Percentiles rank a stretch among this genome's conserved stretches.
These are phyloP conservation scores for Marmota flaviventris DNA, from an alignment of 2,113 vertebrate species.

Conservation along the genomic window DNA sequence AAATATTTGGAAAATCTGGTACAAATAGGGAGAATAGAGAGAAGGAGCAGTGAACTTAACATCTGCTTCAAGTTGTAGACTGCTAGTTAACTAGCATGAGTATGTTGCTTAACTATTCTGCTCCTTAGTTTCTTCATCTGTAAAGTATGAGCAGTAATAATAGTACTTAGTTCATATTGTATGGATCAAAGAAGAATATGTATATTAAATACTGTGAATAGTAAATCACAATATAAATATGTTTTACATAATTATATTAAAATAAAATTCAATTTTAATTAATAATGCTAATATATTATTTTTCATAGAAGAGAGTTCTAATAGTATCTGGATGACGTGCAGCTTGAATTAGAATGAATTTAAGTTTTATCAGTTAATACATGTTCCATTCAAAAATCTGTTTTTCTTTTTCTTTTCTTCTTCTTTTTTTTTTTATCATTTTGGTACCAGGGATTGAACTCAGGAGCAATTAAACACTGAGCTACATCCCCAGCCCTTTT, in stretches of 20 bases:
- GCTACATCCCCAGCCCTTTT: no score
- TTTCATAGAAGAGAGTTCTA: neutral
- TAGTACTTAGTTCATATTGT: neutral
- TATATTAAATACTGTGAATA: neutral
- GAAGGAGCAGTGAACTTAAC: neutral
- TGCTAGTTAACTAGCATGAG: neutral
- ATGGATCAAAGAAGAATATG: neutral
- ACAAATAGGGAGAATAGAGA: neutral
- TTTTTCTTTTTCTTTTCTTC: neutral
- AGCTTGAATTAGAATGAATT: neutral
- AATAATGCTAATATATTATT: constrained; percentile 1
- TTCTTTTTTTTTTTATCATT: no score
- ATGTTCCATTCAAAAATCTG: neutral
- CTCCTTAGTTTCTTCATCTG: neutral
- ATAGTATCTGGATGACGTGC: neutral
- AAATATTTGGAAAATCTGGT: neutral
- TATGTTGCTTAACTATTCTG: constrained; percentile 29
- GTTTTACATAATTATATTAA: constrained; percentile 29
- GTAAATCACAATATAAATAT: neutral
- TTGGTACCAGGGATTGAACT: no score
- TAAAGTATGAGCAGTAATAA: neutral
- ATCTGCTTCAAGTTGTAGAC: neutral
- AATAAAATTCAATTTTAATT: neutral
- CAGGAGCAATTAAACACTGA: no score
- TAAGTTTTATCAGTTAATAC: constrained; percentile 51